Base-by-base conservation (phyloP, 2,797 vertebrate species). In the Argya squamiceps region DNA sequence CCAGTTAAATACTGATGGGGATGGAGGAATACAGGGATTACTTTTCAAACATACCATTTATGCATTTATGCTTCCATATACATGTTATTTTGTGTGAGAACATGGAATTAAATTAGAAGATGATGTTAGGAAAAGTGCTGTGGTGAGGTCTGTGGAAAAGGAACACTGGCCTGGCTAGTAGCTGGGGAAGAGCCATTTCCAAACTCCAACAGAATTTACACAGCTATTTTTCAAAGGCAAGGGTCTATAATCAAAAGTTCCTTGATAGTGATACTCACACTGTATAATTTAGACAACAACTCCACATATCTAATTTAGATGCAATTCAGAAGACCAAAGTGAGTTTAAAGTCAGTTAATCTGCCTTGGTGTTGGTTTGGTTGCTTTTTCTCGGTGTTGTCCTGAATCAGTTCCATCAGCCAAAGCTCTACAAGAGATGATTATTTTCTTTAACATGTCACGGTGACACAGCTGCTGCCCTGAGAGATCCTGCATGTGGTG, bases 21-120 rank as follows among this genome's bases (percentile, higher is more conserved):
- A 81, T 62, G 39, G 43, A 76, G n/a, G 9, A 47, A 30, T 74
- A 60, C 32, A 43, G 26, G 32, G 29, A 59, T 84, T 53, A 5
- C 34, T 94, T 89, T 73, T 65, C 27, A 29, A 58, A 84, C 88
- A 71, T 68, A 52, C 3, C 1, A 15, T 79, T 67, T 87, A 23
- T 84, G 3, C 1, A 15, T 79, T 67, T 87, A 23, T 84, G 3
- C 41, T 87, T 82, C 39, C 1, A 0, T 63, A 60, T 87, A 23
- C 47, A 16, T 67, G 20, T 15, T 86, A 26, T 55, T 90, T 79
- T 63, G 8, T 86, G 43, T 36, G 23, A 76, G 36, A 67, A 82
- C 27, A 26, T 49, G 36, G 69, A 69, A 75, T 69, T 73, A 70
- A 93, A 73, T 91, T 76, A 52, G 58, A 89, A 85, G 56, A 64